Evolutionary conservation across 2,888 invertebrate species (phyloP).

Genomic region (Drosophila demipolita): DNA sequence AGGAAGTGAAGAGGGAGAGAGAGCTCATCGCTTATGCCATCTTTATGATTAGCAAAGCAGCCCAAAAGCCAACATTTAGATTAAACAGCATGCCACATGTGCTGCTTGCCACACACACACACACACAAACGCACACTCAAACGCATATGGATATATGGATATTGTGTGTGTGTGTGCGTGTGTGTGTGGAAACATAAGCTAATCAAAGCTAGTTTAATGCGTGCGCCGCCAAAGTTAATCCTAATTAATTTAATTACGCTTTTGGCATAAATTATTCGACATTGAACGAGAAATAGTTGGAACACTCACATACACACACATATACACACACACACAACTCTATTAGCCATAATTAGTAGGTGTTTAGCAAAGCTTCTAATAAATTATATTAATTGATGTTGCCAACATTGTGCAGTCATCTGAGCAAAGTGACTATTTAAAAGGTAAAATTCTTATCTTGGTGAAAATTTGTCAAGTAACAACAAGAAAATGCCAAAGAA

Average conservation of each 20-base stretch:
- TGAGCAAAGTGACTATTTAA: slow-evolving; percentile 27
- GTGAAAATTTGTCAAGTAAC: slow-evolving; percentile 1
- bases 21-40: slow-evolving; percentile 75
- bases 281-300: slow-evolving; percentile 57
- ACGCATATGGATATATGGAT: slow-evolving; percentile 63
- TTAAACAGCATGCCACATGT: slow-evolving; percentile 71
- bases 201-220: slow-evolving; percentile 81
- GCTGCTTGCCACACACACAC: slow-evolving; percentile 28
- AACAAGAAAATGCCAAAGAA: slow-evolving; percentile 4
- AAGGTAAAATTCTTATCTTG: not conserved
- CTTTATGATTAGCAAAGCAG: slow-evolving; percentile 72
- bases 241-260: slow-evolving; percentile 80
- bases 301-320: slow-evolving; percentile 20
- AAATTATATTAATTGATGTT: slow-evolving; percentile 73
- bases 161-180: slow-evolving; percentile 29
- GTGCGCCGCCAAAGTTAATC: slow-evolving; percentile 79
- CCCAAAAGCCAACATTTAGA: slow-evolving; percentile 70
- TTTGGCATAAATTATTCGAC: slow-evolving; percentile 76
- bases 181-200: slow-evolving; percentile 66
- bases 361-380: slow-evolving; percentile 57
- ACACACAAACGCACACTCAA: slow-evolving; percentile 10
- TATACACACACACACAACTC: slow-evolving; percentile 14
- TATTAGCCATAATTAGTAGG: slow-evolving; percentile 69
- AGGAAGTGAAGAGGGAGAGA: slow-evolving; percentile 6
- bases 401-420: slow-evolving; percentile 37